Evolutionary conservation across 2,888 invertebrate species (phyloP).

Genomic region (Andrena minutula): DNA sequence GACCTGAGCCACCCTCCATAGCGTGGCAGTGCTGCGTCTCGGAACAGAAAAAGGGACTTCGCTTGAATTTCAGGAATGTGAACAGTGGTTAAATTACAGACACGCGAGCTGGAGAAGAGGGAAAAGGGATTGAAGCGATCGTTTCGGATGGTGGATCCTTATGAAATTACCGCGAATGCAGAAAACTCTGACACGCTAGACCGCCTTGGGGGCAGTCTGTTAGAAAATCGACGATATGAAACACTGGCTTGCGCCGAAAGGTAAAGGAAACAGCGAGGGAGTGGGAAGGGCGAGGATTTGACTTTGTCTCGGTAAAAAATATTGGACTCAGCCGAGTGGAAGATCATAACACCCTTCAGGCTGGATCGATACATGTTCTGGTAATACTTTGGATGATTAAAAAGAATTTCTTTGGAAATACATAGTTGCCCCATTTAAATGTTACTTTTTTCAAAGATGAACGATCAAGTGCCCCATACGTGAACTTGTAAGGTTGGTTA

Average conservation of each 20-base stretch:
- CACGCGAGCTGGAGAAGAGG: conserved; percentile 17
- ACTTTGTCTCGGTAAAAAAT: conserved; percentile 75
- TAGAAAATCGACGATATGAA: conserved; percentile 84
- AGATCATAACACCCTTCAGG: conserved; percentile 67
- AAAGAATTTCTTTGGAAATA: conserved; percentile 43
- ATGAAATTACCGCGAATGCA: conserved; percentile 77
- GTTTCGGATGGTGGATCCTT: conserved; percentile 70
- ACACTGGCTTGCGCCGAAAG: conserved; percentile 70
- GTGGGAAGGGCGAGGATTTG: conserved; percentile 44
- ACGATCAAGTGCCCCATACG: no score
- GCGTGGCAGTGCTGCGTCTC: conserved; percentile 1
- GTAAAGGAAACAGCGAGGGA: conserved; percentile 49
- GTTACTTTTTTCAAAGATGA: background rate
- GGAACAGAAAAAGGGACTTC: background rate
- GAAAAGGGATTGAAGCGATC: conserved; percentile 39
- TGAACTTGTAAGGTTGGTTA: no score
- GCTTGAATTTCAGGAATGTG: conserved; percentile 36
- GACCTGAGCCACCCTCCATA: background rate
- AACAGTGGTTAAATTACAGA: conserved; percentile 37
- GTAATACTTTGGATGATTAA: conserved; percentile 29
- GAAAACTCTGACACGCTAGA: conserved; percentile 69
- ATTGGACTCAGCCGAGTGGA: conserved; percentile 78
- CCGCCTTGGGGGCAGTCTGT: conserved; percentile 76
- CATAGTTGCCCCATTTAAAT: background rate
- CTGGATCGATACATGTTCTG: conserved; percentile 29